Evolutionary conservation across 2,888 invertebrate species (phyloP).

Genomic region (Synergus japonicus): DNA sequence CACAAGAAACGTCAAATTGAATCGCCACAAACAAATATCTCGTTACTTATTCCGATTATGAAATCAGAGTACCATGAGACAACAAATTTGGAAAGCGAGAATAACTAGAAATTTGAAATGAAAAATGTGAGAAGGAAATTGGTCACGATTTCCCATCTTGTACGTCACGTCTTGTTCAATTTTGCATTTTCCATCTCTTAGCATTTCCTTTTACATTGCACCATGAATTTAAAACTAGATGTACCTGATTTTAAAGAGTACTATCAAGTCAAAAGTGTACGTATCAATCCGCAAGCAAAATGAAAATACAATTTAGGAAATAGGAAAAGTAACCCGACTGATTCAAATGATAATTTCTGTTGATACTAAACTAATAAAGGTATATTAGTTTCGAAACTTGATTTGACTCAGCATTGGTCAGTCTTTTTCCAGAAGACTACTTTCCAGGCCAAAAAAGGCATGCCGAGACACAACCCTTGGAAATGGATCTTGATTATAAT

Average conservation of each 20-base stretch:
- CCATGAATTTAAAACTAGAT: not conserved
- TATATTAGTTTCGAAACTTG: not conserved
- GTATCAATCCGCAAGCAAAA: not conserved
- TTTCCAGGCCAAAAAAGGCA: constrained; percentile 1
- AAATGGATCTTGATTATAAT: constrained; percentile 40
- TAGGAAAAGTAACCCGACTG: not conserved
- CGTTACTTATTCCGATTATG: not conserved
- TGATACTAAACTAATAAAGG: not conserved
- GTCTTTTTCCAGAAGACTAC: constrained; percentile 6
- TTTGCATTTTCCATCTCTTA: not conserved
- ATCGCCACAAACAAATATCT: no score
- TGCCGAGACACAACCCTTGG: not conserved
- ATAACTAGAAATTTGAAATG: not conserved
- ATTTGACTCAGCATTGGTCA: not conserved
- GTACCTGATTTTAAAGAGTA: not conserved
- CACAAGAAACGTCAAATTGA: no score
- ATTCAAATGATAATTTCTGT: not conserved
- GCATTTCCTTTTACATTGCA: not conserved
- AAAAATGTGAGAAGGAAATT: not conserved
- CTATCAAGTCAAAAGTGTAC: not conserved
- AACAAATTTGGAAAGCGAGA: not conserved
- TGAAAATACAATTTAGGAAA: not conserved
- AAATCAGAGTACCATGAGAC: not conserved
- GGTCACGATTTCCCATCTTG: not conserved
- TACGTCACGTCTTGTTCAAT: not conserved